Base-by-base conservation (phyloP, 2,888 invertebrate species). In the Phengaris arion region DNA sequence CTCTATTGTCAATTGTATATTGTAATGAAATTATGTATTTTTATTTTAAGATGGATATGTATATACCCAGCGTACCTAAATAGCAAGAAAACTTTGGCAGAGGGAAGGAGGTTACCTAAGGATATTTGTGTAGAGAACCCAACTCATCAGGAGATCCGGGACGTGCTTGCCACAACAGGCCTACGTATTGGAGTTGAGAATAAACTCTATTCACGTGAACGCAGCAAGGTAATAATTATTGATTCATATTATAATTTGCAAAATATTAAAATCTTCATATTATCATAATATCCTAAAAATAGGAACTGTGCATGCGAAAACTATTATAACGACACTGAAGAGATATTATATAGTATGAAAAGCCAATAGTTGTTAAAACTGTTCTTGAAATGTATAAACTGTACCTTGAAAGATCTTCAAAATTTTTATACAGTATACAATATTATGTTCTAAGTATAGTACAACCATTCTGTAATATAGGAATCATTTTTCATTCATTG, bases 1-100 rank as follows among this genome's bases (percentile, higher is more conserved):
- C 35, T 59, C 9, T 74, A 12, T 22, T 22, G 22, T 59, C 9
- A 74, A 12, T 22, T 22, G 22, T 22, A 22, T n/a, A 74, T 70
- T 51, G 13, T 79, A 74, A 74, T 51, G 22, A 13, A 68, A 0
- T 57, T 22, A 68, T 54, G 52, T 15, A 74, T n/a, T 8, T 55
- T n/a, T 51, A 70, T 68, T 83, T 85, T 64, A 92, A 97, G 97
- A 85, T 99, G 99, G 99, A 95, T 99, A 76, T 98, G 98, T 86
- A 96, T 99, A 78, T 99, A 99, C 89, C 99, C 99, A 76, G 97
- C 98, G 0, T 99, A 99, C 83, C 94, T 99, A 74, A 99, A 99
- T 86, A 98, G 96, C 82, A 98, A 98, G 85, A 98, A 98, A 87
- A 97, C 98, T 0, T 87, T 97, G 15, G 97, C 97, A 2, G 96